phyloP scores from a whole-genome alignment of 2,888 invertebrate genomes.

The Macaria liturata region DNA sequence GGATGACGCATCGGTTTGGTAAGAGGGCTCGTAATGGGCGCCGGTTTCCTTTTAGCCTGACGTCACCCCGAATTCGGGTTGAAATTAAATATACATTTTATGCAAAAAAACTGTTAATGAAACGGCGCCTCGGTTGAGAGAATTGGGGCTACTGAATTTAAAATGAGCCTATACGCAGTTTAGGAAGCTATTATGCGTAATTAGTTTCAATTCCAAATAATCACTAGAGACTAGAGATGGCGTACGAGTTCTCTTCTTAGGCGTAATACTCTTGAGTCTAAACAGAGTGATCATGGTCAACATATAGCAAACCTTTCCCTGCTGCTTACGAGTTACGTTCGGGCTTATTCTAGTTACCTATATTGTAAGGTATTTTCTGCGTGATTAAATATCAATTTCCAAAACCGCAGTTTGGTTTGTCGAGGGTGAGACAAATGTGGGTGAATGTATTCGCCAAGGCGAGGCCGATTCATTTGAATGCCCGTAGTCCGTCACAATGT shows the following conservation, averaged over 20 bases:
- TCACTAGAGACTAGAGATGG: no score
- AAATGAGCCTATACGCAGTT: slow-evolving; percentile 3
- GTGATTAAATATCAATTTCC: slow-evolving; percentile 6
- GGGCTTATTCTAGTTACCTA: background rate
- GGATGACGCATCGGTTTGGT: slow-evolving; percentile 36
- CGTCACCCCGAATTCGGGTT: slow-evolving; percentile 35
- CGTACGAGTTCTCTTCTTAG: no score
- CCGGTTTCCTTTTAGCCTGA: slow-evolving; percentile 35
- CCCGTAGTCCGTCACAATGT: slow-evolving; percentile 25
- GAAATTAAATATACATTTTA: slow-evolving; percentile 32
- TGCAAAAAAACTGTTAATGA: slow-evolving; percentile 21
- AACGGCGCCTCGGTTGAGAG: slow-evolving; percentile 13
- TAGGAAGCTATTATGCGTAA: slow-evolving; percentile 7
- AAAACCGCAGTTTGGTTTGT: slow-evolving; percentile 12
- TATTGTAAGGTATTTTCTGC: background rate
- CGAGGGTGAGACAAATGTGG: slow-evolving; percentile 30
- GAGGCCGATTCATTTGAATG: slow-evolving; percentile 51
- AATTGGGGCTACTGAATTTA: slow-evolving; percentile 3
- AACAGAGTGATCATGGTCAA: no score
- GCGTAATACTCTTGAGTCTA: no score
- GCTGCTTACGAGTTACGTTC: no score
- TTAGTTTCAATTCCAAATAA: slow-evolving; percentile 1
- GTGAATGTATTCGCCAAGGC: slow-evolving; percentile 51
- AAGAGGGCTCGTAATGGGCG: slow-evolving; percentile 32
- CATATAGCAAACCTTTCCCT: no score